Evolutionary conservation across 2,113 vertebrate species (phyloP).

Genomic region (Campylomormyrus tamandua): DNA sequence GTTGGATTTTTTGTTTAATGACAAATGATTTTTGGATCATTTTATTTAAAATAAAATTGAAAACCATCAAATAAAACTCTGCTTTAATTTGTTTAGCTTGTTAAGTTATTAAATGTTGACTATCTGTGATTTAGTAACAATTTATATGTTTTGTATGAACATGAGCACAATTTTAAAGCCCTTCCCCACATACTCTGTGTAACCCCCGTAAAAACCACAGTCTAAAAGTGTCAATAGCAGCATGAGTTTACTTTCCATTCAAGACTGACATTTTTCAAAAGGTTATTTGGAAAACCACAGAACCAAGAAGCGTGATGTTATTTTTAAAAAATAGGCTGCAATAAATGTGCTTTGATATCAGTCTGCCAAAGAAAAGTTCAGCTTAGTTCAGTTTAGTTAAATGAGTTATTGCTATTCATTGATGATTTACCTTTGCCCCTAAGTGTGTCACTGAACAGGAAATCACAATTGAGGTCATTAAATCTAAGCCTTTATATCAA

Average conservation of each 20-base stretch:
- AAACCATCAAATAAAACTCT: neutral
- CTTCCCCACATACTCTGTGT: neutral
- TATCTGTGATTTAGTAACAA: neutral
- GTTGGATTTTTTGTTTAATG: neutral
- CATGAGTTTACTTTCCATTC: conserved; percentile 10
- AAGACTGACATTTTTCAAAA: conserved; percentile 19
- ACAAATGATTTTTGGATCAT: neutral
- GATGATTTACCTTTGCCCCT: neutral
- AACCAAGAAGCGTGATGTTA: conserved; percentile 1
- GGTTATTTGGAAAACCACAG: conserved; percentile 17
- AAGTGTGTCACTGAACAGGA: neutral
- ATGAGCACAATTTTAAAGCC: neutral
- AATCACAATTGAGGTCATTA: neutral
- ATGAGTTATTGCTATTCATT: neutral
- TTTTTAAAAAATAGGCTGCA: neutral
- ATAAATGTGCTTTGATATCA: neutral
- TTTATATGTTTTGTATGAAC: neutral
- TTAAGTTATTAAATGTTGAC: neutral
- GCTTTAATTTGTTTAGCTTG: neutral
- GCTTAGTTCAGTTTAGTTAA: neutral
- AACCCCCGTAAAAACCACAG: neutral
- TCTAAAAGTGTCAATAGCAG: neutral
- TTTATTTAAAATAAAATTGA: neutral
- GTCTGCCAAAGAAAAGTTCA: neutral
- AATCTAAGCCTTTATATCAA: neutral